phyloP scores from a whole-genome alignment of 2,888 invertebrate genomes.

The Hydrotaea cyrtoneurina region DNA sequence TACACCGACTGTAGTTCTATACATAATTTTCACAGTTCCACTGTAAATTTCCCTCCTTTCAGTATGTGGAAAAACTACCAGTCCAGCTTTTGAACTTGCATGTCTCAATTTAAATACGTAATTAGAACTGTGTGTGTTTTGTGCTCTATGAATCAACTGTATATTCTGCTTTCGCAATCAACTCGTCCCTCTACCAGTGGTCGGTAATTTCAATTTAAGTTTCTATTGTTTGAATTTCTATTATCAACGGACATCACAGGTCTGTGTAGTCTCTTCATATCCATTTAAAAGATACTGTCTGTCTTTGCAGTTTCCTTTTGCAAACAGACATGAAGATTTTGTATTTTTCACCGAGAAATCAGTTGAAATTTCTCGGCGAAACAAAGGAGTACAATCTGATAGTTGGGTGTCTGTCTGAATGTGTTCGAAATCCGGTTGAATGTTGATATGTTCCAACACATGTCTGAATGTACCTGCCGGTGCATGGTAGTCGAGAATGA shows the following conservation, averaged over 20 bases:
- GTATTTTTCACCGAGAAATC: background rate
- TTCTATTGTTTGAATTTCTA: slow-evolving; percentile 19
- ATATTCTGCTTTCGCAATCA: no score
- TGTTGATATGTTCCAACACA: background rate
- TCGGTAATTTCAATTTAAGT: slow-evolving; percentile 13
- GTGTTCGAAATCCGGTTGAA: slow-evolving; percentile 4
- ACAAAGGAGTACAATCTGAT: background rate
- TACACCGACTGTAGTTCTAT: no score
- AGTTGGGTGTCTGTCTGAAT: background rate
- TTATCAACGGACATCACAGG: background rate
- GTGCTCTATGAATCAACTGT: no score
- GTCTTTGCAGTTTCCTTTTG: slow-evolving; percentile 14
- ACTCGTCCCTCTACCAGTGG: no score
- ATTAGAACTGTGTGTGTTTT: no score
- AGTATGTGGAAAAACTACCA: no score
- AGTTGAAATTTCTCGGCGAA: slow-evolving; percentile 9
- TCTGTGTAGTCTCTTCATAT: background rate
- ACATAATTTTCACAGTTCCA: no score
- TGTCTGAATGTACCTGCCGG: background rate
- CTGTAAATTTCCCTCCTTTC: no score
- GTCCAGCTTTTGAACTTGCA: no score
- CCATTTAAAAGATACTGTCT: background rate
- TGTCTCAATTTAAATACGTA: no score
- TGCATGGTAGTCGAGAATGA: background rate
- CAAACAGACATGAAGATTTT: background rate